Evolutionary conservation across 1,140 invertebrate species (phyloP).

Genomic region (Pogonognathellus flavescens): DNA sequence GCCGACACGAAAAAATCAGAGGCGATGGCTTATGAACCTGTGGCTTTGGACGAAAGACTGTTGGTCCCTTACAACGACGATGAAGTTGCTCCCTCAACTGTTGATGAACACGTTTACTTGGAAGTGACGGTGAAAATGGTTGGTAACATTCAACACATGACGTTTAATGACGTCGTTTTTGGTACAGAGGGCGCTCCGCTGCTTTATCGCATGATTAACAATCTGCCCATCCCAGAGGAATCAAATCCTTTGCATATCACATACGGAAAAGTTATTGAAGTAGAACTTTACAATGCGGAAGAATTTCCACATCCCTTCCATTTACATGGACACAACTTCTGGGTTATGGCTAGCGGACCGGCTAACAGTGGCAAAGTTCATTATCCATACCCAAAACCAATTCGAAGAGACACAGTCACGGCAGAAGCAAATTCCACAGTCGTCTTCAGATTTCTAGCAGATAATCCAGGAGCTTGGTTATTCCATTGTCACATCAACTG

Average conservation of each 20-base stretch:
- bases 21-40: background rate
- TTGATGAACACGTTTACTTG: background rate
- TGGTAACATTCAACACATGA: background rate
- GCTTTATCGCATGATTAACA: conserved; percentile 8
- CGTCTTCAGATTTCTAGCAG: background rate
- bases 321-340: conserved; percentile 28
- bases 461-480: conserved; percentile 32
- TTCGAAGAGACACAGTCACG: background rate
- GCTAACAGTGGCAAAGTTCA: background rate
- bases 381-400: background rate
- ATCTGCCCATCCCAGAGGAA: background rate
- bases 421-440: background rate
- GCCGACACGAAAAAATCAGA: background rate
- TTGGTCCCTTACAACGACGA: background rate
- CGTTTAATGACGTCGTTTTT: background rate
- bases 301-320: conserved; percentile 11
- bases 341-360: background rate
- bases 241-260: background rate
- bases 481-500: conserved; percentile 51
- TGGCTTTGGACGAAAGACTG: background rate
- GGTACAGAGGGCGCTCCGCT: background rate
- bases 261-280: background rate
- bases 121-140: background rate
- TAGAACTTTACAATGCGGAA: background rate
- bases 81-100: background rate